Evolutionary conservation across 1,140 invertebrate species (phyloP), one percentile per base, ranked within the genome.

Genomic region (Neodiprion lecontei): DNA sequence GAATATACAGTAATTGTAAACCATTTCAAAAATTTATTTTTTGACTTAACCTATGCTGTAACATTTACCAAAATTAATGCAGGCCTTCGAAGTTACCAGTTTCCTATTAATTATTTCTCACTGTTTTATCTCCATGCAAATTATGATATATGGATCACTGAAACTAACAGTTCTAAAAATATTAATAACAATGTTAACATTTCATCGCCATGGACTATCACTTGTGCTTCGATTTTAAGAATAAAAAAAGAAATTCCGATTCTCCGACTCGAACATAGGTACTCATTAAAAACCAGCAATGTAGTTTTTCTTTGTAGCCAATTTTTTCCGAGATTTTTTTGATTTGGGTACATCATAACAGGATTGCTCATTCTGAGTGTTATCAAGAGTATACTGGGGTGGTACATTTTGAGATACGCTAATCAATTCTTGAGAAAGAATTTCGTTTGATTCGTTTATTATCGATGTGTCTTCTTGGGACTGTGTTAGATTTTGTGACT

Each of bases 341-440:
- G 65, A 80, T 14, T 82, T 75, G 77, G 78, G 80, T 1, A 81
- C 53, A 17, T 61, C 78, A 49, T 80, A 76, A 69, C 77, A 61
- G 23, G 77, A 48, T 72, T 83, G 78, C 48, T 81, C 76, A 12
- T 75, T 10, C 8, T 71, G 28, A 48, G 79, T 70, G 67, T 69
- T 77, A 9, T 79, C 77, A 1, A 79, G 72, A 21, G 79, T 72
- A 17, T 67, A 68, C 7, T 21, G 68, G 21, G 79, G 48, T 68
- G 80, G 75, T 23, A 74, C 5, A 68, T 82, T 69, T 76, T 88
- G 86, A 23, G 84, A 84, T 8, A 85, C 81, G 21, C 82, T 84
- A 50, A 81, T 70, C 9, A 87, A 77, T 78, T 87, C 85, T 73
- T 86, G 84, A 21, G 79, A 74, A 49, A 82, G 78, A n/a, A 83